Percentiles rank a stretch among this genome's conserved stretches.
Evolutionary conservation across 2,888 invertebrate genomes (phyloP).

Genomic region (Sinotaia quadrata): DNA sequence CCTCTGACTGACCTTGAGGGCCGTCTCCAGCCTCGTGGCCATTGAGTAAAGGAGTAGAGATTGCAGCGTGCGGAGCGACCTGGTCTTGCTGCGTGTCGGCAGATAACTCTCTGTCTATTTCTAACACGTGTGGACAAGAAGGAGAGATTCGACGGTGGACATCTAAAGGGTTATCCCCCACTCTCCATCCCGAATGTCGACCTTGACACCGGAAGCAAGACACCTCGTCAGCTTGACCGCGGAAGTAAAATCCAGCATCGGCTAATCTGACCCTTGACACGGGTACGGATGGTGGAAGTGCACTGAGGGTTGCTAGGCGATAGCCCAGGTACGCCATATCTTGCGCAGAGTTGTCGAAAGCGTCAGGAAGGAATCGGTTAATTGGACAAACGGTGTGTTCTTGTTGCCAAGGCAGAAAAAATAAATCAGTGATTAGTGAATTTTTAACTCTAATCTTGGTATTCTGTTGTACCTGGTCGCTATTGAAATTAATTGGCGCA

Average conservation of each 20-base stretch:
- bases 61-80: too few species aligned
- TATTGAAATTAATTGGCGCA: too few species aligned
- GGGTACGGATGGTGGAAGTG: neutral
- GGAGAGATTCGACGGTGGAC: constrained; percentile 21
- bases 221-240: constrained; percentile 23
- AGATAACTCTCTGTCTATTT: neutral
- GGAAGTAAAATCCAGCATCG: constrained; percentile 22
- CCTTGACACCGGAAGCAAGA: constrained; percentile 22
- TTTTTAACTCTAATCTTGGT: too few species aligned
- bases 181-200: constrained; percentile 17
- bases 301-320: constrained; percentile 22
- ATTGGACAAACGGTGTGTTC: constrained; percentile 17
- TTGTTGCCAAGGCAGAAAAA: too few species aligned
- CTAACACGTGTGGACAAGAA: constrained; percentile 1
- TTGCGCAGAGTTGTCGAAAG: constrained; percentile 3
- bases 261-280: constrained; percentile 19
- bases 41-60: too few species aligned
- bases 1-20: too few species aligned
- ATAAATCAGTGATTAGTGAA: too few species aligned
- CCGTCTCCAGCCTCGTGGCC: too few species aligned
- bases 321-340: constrained; percentile 19
- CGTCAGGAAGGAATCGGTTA: constrained; percentile 14
- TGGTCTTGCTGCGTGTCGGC: too few species aligned
- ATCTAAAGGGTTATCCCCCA: constrained; percentile 6
- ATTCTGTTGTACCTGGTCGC: too few species aligned